Base-by-base conservation (phyloP, 1,140 invertebrate species). In the Papilio glaucus region DNA sequence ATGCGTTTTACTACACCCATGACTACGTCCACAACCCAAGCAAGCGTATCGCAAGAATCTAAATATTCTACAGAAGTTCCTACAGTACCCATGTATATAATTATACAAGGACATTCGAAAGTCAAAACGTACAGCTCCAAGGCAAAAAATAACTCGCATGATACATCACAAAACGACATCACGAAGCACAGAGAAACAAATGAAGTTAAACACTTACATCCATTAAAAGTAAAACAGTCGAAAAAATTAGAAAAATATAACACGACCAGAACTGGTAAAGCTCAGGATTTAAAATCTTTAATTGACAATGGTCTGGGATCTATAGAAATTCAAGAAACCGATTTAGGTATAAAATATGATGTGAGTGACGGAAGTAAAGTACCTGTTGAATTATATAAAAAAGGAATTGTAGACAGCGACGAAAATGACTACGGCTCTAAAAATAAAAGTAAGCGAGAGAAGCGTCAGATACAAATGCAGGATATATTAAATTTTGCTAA, bases 31-130 rank as follows among this genome's bases (percentile, higher is more conserved):
- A 83, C 89, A 75, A 79, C 85, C 13, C 41, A 49, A n/a, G 95
- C 93, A 38, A 95, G 92, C 0, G 94, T 93, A 0, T 94, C 95
- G 72, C 94, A 95, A 74, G 95, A 96, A 72, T 94, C 95, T 62
- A 96, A 96, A 76, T 94, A 95, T 79, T 95, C 95, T 2, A 93
- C 91, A 0, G 95, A 95, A 77, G 94, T 95, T 0, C 86, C 96
- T 0, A 83, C 93, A 39, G 94, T 95, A 4, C 96, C 96, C 1
- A 95, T 96, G 93, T 96, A 97, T 80, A 91, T 97, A 8, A 97
- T 97, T 24, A 97, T 97, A 77, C 96, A 97, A 88, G 96, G 96
- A 0, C 96, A 97, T 82, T 97, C 96, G 0, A 97, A 97, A 90
- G 96, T 97, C 0, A 97, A 97, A 90, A 97, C 96, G 0, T 97